A percentile compares a stretch with the other conserved stretches of the same genome.
Evolutionary conservation across 2,113 vertebrate genomes (phyloP).

Genomic region (Erpornis zantholeuca): DNA sequence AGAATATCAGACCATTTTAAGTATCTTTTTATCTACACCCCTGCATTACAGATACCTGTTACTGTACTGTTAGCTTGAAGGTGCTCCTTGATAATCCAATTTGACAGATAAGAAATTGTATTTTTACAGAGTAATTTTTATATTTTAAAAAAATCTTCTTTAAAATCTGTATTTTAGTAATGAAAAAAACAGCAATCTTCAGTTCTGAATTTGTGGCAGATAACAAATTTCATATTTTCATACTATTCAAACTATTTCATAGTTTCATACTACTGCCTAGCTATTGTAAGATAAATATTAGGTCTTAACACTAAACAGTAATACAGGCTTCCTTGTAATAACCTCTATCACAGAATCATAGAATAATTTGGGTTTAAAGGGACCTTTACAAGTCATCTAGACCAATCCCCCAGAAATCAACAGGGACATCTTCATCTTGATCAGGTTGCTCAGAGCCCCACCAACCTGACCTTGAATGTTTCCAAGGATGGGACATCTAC

Average conservation of each 20-base stretch:
- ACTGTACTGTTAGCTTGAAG: background rate
- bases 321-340: background rate
- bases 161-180: background rate
- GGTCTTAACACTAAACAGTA: background rate
- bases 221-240: too few relatives aligned
- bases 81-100: background rate
- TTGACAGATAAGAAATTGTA: background rate
- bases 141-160: background rate
- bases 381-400: background rate
- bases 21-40: background rate
- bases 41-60: background rate
- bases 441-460: background rate
- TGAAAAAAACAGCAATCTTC: background rate
- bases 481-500: background rate
- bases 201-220: background rate
- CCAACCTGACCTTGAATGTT: background rate
- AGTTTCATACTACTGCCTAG: background rate
- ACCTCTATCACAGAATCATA: background rate
- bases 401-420: background rate
- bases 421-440: background rate
- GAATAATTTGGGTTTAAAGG: background rate
- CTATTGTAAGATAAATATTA: background rate
- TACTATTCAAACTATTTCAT: too few relatives aligned
- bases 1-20: background rate
- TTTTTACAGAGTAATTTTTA: background rate